A percentile compares a stretch with the other conserved stretches of the same genome.
These are phyloP conservation scores for Ailuropoda melanoleuca DNA, from an alignment of 2,113 vertebrate genomes.

Conservation along the genomic window DNA sequence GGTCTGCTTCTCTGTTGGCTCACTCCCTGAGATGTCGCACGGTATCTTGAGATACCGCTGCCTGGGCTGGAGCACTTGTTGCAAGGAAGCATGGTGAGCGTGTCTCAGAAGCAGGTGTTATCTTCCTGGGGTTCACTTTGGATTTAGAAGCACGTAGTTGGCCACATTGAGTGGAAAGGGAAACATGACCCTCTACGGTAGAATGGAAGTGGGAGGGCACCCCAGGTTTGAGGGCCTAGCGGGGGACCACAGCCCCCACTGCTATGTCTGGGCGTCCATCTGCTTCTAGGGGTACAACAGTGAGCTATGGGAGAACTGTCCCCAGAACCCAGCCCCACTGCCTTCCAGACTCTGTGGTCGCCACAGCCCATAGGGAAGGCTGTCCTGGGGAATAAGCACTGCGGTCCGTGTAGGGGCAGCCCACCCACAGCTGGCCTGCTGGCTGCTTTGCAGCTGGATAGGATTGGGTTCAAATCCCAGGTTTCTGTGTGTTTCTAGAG, in stretches of 20 bases:
- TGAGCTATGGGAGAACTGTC: not conserved
- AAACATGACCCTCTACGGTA: not conserved
- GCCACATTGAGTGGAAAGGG: constrained; percentile 57
- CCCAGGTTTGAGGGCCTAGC: not conserved
- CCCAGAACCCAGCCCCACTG: not conserved
- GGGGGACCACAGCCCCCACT: not conserved
- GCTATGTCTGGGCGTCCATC: not conserved
- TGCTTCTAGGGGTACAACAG: not conserved
- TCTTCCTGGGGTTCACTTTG: not conserved
- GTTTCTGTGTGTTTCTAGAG: not conserved
- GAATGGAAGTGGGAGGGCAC: not conserved
- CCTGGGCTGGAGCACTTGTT: constrained; percentile 30
- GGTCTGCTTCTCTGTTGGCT: not conserved
- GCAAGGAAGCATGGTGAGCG: not conserved
- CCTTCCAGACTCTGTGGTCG: not conserved
- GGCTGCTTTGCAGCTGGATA: not conserved
- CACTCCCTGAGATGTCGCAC: not conserved
- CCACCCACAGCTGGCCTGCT: not conserved
- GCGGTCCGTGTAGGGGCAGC: not conserved
- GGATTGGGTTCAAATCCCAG: not conserved
- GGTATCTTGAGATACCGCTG: constrained; percentile 52
- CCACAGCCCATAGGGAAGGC: not conserved
- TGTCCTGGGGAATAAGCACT: too few species aligned
- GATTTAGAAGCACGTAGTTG: constrained; percentile 64
- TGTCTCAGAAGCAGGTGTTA: constrained; percentile 10